Base-by-base conservation (phyloP, 2,888 invertebrate genomes). In the Cheilosia urbana region DNA sequence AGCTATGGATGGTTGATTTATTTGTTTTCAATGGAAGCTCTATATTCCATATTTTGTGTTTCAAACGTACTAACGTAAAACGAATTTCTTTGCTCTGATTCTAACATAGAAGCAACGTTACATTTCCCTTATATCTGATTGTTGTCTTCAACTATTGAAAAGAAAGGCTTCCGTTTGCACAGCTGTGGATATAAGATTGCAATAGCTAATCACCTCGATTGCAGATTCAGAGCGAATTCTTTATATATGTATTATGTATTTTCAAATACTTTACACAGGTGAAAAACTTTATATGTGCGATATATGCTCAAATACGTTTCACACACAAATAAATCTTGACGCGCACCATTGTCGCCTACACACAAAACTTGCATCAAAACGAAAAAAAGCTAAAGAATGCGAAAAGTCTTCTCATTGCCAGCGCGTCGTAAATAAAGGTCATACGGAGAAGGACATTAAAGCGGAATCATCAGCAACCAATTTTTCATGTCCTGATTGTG, bases 321-420 rank as follows among this genome's bases (percentile, higher is more conserved):
- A 57, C 4, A 76, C 76, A 6, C 45, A 76, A 17, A 30, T 37
- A 4, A 45, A 21, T 7, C 65, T 76, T 17, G 13, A 17, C 11
- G 13, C 53, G 5, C 76, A 82, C 24, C 65, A 17, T 9, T 45
- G 17, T 21, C 34, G 45, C 11, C n/a, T n/a, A 0, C 75, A 82
- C 34, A 58, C 13, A 27, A 24, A 7, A 11, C 15, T 9, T 17
- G 65, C 49, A 7, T 15, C 42, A 11, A 57, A 63, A 55, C 15
- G 13, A 51, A 24, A 27, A 55, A 80, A 55, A 49, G 21, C 6
- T 0, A 42, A 34, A 30, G 58, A 69, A n/a, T 51, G 21, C 15
- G 62, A 68, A 30, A 75, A 75, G 24, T 69, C 68, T 37, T 9
- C 13, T n/a, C 55, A 81, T 27, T 76, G 81, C 21, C 13, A 40